These are phyloP conservation scores for Masticophis lateralis DNA, from an alignment of 2,797 vertebrate genomes.

Conservation along the genomic window DNA sequence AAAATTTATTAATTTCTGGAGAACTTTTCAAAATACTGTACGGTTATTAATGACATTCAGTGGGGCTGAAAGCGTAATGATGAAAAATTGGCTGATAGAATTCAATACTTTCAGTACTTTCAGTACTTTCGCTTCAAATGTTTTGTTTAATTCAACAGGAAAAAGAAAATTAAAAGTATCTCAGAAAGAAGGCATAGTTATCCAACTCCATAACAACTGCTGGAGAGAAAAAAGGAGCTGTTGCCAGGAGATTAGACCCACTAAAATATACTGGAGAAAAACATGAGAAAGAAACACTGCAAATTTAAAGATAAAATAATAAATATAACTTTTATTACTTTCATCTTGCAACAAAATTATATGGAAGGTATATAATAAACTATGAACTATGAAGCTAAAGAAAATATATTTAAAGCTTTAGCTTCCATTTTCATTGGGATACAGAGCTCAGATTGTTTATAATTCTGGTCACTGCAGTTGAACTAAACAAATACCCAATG, in stretches of 20 bases:
- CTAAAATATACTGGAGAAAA: conserved; percentile 9
- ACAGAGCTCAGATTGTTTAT: not conserved
- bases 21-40: not conserved
- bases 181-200: not conserved
- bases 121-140: not conserved
- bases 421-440: not conserved
- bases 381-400: not conserved
- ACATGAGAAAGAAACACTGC: not conserved
- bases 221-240: conserved; percentile 6
- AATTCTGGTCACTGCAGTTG: not conserved
- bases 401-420: not conserved
- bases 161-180: conserved; percentile 6
- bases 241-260: conserved; percentile 12
- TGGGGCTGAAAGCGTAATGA: not conserved
- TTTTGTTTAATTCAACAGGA: conserved; percentile 6
- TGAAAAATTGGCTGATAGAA: not conserved
- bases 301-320: not conserved
- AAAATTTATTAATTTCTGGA: not conserved
- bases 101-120: not conserved
- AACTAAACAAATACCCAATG: not conserved
- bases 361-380: not conserved
- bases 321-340: not conserved
- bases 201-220: not conserved
- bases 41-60: not conserved
- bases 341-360: not conserved